Conservation (phyloP, 2,888 invertebrate species). For the Subacronicta megacephala region DNA sequence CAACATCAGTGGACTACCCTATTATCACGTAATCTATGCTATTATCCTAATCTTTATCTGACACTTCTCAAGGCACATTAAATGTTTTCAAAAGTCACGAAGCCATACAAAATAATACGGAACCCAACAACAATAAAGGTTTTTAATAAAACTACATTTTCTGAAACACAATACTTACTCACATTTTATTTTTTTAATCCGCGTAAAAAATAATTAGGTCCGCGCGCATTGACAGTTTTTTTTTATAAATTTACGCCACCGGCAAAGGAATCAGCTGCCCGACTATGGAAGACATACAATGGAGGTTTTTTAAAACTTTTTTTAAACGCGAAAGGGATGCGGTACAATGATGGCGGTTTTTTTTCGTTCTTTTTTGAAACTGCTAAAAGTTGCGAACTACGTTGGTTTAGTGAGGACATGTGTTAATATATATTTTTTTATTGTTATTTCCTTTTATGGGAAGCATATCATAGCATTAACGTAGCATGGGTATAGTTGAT, state of each 20-base stretch:
- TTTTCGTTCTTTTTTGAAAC: slow-evolving; percentile 51
- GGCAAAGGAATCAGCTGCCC: slow-evolving; percentile 67
- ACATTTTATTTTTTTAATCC: slow-evolving; percentile 39
- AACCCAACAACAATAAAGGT: slow-evolving; percentile 18
- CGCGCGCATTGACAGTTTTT: slow-evolving; percentile 63
- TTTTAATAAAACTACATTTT: slow-evolving; percentile 6
- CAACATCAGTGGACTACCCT: too few relatives aligned
- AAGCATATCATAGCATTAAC: too few relatives aligned
- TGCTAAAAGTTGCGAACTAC: slow-evolving; percentile 40
- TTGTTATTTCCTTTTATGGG: too few relatives aligned
- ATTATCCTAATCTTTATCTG: too few relatives aligned
- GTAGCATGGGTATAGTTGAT: too few relatives aligned
- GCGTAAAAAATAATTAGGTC: slow-evolving; percentile 57
- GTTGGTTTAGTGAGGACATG: slow-evolving; percentile 47
- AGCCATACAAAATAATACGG: slow-evolving; percentile 20
- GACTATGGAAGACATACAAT: slow-evolving; percentile 60
- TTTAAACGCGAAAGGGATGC: slow-evolving; percentile 64
- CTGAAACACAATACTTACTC: slow-evolving; percentile 31
- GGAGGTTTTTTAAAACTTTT: slow-evolving; percentile 59
- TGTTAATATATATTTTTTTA: not conserved
- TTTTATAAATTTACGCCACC: slow-evolving; percentile 60
- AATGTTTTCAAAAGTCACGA: not conserved
- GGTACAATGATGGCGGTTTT: slow-evolving; percentile 46
- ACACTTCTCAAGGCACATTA: not conserved
- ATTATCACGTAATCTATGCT: too few relatives aligned